Conservation (phyloP, 2,888 invertebrate genomes). For the Ypsolopha sequella region DNA sequence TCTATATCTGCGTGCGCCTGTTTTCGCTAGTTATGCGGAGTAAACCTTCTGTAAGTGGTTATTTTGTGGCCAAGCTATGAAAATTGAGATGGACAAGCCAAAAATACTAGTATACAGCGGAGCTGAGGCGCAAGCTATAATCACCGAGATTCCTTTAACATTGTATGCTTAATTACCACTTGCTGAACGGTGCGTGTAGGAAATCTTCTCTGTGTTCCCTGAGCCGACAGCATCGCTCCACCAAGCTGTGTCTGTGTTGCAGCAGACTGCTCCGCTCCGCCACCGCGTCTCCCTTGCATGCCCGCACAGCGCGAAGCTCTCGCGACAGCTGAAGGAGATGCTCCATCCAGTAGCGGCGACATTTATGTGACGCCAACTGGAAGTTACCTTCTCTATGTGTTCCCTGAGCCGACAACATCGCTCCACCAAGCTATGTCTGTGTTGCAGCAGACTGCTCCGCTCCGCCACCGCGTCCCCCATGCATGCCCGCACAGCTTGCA, state of each 20-base stretch:
- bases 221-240: constrained; percentile 28
- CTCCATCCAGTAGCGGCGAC: constrained; percentile 51
- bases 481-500: constrained; percentile 45
- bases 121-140: too few species aligned
- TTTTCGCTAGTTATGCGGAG: too few species aligned
- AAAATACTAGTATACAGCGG: too few species aligned
- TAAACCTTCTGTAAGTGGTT: too few species aligned
- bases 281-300: constrained; percentile 38
- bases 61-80: too few species aligned
- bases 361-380: constrained; percentile 64
- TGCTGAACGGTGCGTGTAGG: too few species aligned
- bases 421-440: constrained; percentile 26
- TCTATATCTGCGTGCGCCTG: too few species aligned
- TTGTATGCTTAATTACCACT: too few species aligned
- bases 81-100: too few species aligned
- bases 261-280: constrained; percentile 32
- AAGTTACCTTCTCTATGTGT: constrained; percentile 30
- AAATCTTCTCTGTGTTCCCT: constrained; percentile 36
- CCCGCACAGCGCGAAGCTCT: constrained; percentile 46
- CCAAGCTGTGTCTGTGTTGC: constrained; percentile 22
- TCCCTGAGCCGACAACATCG: constrained; percentile 27
- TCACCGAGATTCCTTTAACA: too few species aligned
- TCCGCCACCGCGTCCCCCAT: constrained; percentile 39
- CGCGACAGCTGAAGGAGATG: constrained; percentile 45
- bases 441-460: constrained; percentile 25